phyloP scores from a whole-genome alignment of 2,113 vertebrate genomes.

The Pachypanchax playfairii region DNA sequence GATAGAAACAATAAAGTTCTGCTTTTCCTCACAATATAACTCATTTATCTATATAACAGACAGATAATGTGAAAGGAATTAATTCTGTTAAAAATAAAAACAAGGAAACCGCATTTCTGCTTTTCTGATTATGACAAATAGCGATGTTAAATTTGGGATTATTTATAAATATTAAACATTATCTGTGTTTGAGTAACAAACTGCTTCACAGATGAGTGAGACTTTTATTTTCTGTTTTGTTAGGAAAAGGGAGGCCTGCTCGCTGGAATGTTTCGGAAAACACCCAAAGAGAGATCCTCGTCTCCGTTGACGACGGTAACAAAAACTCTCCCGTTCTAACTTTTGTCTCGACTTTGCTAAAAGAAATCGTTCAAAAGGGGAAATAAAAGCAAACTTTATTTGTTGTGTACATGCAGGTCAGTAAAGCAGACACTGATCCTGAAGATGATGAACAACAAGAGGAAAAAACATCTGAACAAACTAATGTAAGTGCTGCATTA shows the following conservation, averaged over 20 bases:
- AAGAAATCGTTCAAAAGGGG: too few species aligned
- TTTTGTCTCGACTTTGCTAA: too few species aligned
- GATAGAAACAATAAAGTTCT: constrained; percentile 2
- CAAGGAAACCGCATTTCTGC: background rate
- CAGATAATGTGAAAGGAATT: too few species aligned
- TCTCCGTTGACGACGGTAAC: constrained; percentile 37
- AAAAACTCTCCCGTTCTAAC: too few species aligned
- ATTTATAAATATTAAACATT: too few species aligned
- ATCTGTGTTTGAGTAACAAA: too few species aligned
- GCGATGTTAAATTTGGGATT: too few species aligned
- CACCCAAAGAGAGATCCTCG: constrained; percentile 35
- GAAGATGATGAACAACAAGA: constrained; percentile 37
- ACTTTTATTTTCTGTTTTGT: background rate
- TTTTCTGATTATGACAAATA: too few species aligned
- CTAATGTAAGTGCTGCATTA: background rate
- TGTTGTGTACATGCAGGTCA: constrained; percentile 14
- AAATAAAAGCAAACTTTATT: too few species aligned
- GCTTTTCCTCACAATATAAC: constrained; percentile 5
- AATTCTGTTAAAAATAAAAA: too few species aligned
- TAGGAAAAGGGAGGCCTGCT: constrained; percentile 51
- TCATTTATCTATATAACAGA: too few species aligned
- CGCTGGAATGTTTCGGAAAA: constrained; percentile 51
- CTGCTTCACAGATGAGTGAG: too few species aligned
- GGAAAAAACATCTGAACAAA: constrained; percentile 17
- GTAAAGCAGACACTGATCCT: constrained; percentile 16